These are phyloP conservation scores for Drosophila varians DNA, from an alignment of 1,140 invertebrate species.

Conservation along the genomic window DNA sequence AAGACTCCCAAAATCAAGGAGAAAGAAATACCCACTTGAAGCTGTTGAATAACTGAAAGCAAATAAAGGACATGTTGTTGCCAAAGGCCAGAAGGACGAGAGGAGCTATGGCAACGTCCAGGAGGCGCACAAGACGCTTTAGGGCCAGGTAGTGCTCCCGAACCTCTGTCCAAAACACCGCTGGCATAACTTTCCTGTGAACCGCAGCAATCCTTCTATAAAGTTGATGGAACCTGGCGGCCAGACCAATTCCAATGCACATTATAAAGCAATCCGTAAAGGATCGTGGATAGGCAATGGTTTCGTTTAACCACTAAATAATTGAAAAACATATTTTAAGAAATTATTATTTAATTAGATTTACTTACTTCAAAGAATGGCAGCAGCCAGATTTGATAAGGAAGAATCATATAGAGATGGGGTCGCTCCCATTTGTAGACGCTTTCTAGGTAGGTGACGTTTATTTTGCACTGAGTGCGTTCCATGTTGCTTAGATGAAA, in stretches of 20 bases:
- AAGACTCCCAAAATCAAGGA: neutral
- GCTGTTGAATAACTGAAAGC: constrained; percentile 79
- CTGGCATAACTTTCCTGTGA: constrained; percentile 86
- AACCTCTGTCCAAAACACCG: constrained; percentile 85
- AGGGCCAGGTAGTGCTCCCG: constrained; percentile 85
- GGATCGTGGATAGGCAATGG: constrained; percentile 75
- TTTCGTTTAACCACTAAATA: constrained; percentile 69
- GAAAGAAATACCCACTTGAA: constrained; percentile 56
- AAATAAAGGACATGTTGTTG: constrained; percentile 82
- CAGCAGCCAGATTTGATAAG: constrained; percentile 62
- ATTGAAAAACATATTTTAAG: neutral
- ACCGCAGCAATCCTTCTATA: constrained; percentile 84
- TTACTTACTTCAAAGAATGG: constrained; percentile 57
- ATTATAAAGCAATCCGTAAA: constrained; percentile 87
- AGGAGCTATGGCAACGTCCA: constrained; percentile 84
- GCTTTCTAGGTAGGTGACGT: constrained; percentile 65
- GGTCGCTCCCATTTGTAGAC: constrained; percentile 73
- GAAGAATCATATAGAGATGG: constrained; percentile 63
- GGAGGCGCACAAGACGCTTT: constrained; percentile 88
- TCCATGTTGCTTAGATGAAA: constrained; percentile 71
- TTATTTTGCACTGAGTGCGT: constrained; percentile 69
- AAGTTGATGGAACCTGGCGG: constrained; percentile 86
- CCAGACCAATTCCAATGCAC: constrained; percentile 85
- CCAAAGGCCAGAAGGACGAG: constrained; percentile 67
- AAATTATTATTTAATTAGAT: neutral